Conservation (phyloP, 2,888 invertebrate species). For the Drosophila antonietae region DNA sequence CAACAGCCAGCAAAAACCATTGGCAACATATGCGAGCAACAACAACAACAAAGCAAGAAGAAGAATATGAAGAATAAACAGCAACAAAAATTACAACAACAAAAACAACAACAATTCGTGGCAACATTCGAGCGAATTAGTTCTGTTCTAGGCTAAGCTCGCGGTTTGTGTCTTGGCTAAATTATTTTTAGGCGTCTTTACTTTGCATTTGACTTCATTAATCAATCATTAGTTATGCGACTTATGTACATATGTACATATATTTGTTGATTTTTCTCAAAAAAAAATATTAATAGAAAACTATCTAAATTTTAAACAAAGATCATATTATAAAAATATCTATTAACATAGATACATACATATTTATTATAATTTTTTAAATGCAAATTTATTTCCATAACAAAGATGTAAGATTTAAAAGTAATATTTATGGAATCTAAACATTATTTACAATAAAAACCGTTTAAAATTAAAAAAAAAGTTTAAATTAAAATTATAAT, state of each 20-base stretch:
- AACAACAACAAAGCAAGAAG: neutral
- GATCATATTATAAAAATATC: too few relatives aligned
- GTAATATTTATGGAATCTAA: too few relatives aligned
- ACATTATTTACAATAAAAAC: too few relatives aligned
- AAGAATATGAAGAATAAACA: neutral
- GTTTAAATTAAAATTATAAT: too few relatives aligned
- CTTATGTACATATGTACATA: neutral
- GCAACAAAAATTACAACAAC: constrained; percentile 6
- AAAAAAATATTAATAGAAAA: too few relatives aligned
- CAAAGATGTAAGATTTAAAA: too few relatives aligned
- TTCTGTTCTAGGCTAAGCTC: constrained; percentile 14
- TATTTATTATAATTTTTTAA: too few relatives aligned
- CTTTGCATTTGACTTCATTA: neutral
- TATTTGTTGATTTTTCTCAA: too few relatives aligned
- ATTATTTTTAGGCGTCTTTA: neutral
- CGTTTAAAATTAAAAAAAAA: too few relatives aligned
- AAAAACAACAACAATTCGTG: constrained; percentile 5
- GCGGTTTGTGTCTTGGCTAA: constrained; percentile 44
- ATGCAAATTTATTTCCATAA: too few relatives aligned
- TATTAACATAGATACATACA: too few relatives aligned
- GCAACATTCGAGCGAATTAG: constrained; percentile 29
- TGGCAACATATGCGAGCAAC: constrained; percentile 55
- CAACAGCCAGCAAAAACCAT: constrained; percentile 47
- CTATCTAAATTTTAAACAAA: too few relatives aligned
- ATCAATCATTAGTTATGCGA: neutral